These are phyloP conservation scores for Aspiorhynchus laticeps DNA, from an alignment of 2,113 vertebrate species.

Conservation along the genomic window DNA sequence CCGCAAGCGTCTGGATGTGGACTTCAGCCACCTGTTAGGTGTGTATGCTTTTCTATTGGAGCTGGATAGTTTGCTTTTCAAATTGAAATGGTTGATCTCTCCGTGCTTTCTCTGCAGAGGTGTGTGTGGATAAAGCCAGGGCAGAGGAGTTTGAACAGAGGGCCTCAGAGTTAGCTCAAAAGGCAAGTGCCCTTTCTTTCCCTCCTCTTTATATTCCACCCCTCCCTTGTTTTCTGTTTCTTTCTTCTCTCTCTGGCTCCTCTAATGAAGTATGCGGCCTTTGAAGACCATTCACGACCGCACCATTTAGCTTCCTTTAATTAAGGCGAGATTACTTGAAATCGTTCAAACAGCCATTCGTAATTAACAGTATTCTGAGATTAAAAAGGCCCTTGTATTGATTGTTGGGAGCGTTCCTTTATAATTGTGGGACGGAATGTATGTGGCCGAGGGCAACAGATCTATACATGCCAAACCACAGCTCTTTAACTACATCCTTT, in stretches of 20 bases:
- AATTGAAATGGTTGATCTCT: neutral
- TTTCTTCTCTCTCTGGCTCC: neutral
- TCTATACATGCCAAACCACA: slow-evolving; percentile 11
- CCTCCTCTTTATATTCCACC: neutral
- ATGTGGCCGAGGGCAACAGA: neutral
- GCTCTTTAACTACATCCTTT: neutral
- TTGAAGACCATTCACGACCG: slow-evolving; percentile 47
- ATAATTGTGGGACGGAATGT: slow-evolving; percentile 36
- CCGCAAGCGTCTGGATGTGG: slow-evolving; percentile 91
- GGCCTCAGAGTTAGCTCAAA: slow-evolving; percentile 83
- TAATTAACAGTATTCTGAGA: slow-evolving; percentile 63
- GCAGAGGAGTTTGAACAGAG: slow-evolving; percentile 87
- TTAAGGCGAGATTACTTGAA: slow-evolving; percentile 58
- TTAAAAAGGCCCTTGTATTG: slow-evolving; percentile 57
- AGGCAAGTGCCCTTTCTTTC: slow-evolving; percentile 76
- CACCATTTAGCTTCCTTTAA: slow-evolving; percentile 60
- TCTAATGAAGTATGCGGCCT: slow-evolving; percentile 48
- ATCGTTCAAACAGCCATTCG: slow-evolving; percentile 61
- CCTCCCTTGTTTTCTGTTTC: slow-evolving; percentile 11
- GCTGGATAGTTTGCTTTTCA: neutral
- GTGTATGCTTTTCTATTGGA: slow-evolving; percentile 59
- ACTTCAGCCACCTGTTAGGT: slow-evolving; percentile 92
- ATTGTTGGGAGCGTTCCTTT: slow-evolving; percentile 56
- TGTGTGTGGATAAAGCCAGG: slow-evolving; percentile 88
- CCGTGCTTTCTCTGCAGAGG: slow-evolving; percentile 73